Conservation (phyloP, 1,140 invertebrate genomes). For the Aphidius gifuensis region DNA sequence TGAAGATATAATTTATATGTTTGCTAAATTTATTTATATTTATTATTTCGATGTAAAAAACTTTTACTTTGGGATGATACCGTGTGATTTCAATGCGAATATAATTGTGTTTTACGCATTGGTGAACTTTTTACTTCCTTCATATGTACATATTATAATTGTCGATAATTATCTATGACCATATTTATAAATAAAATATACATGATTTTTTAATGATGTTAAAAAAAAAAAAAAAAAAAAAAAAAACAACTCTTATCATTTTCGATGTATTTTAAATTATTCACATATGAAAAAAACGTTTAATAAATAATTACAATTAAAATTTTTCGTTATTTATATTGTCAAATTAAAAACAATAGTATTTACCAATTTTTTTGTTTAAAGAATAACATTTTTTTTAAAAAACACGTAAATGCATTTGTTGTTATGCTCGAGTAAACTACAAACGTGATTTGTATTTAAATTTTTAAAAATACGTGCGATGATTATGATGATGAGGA, state of each 20-base stretch:
- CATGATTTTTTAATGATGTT: no score
- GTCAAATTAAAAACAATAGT: no score
- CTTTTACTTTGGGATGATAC: slow-evolving; percentile 20
- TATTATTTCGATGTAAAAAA: slow-evolving; percentile 1
- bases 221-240: neutral
- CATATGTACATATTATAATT: slow-evolving; percentile 1
- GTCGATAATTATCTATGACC: neutral
- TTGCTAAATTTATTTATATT: no score
- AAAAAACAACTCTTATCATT: neutral
- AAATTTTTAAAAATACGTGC: neutral
- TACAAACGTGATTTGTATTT: neutral
- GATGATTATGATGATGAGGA: no score
- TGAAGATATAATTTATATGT: slow-evolving; percentile 1
- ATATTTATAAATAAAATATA: neutral
- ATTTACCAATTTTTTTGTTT: no score
- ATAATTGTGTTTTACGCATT: slow-evolving; percentile 8
- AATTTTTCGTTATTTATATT: no score
- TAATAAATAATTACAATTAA: no score
- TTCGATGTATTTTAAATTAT: no score
- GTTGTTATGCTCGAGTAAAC: neutral
- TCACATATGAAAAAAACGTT: no score
- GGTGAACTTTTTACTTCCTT: slow-evolving; percentile 15
- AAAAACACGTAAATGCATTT: neutral
- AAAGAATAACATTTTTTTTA: no score
- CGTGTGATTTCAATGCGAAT: slow-evolving; percentile 21